Base-by-base conservation (phyloP, 2,797 vertebrate species). In the Denticeps clupeoides region DNA sequence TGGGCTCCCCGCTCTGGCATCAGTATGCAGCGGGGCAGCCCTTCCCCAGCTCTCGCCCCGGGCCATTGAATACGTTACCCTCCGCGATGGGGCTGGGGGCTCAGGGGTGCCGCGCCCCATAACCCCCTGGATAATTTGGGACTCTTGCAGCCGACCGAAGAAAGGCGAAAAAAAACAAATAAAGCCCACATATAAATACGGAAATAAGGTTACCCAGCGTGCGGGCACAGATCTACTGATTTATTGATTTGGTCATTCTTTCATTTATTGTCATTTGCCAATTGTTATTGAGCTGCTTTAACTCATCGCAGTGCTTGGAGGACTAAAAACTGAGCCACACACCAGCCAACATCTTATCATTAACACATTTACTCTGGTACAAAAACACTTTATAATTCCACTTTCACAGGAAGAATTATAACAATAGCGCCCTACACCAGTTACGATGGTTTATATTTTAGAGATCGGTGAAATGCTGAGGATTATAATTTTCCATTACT, bases 41-140 rank as follows among this genome's bases (percentile, higher is more conserved):
- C 83, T 75, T 72, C 78, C 73, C 70, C 69, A 81, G 79, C 77
- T 78, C 75, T 83, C 44, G 89, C 90, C 89, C 82, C 84, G 84
- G 90, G 91, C 90, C 86, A 91, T 79, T 85, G 90, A 91, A 93
- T 93, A 85, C 79, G 87, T 93, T 91, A 93, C 68, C 69, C 79
- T 80, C 38, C 64, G 74, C 80, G 78, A 71, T 79, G 77, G 78
- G 82, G 80, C 75, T 68, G 56, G 62, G 80, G 79, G 79, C 82
- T 84, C 71, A 67, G 69, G 87, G 82, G 81, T 83, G 82, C 75
- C 62, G 62, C 54, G 74, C 77, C 82, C 79, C 70, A 26, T 85
- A 83, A 84, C 85, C 84, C 76, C 48, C 72, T 80, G 83, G 82
- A 85, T 85, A 84, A 90, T 89, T 90, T 84, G 86, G 86, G 86